Conservation (phyloP, 2,797 vertebrate species). For the Pitangus sulphuratus region DNA sequence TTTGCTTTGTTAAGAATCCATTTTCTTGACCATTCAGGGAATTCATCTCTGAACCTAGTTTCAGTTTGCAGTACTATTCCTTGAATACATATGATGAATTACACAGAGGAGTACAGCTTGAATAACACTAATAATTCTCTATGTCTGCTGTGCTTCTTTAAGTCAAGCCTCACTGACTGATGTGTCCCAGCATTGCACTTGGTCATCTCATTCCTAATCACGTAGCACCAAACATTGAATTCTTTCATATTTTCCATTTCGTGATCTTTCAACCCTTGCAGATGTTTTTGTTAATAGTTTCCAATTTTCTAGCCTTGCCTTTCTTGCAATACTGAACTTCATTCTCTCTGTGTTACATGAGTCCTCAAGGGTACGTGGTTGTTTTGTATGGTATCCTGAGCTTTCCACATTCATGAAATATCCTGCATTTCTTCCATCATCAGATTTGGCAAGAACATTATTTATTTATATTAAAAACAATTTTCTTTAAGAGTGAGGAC, state of each 20-base stretch:
- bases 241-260: background rate
- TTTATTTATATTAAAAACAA: background rate
- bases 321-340: background rate
- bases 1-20: background rate
- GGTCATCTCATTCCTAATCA: background rate
- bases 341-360: background rate
- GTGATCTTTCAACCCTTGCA: background rate
- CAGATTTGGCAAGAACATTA: background rate
- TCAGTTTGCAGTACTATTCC: background rate
- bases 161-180: background rate
- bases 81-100: background rate
- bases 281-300: background rate
- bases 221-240: background rate
- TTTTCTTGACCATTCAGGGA: background rate
- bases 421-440: background rate
- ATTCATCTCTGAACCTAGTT: background rate
- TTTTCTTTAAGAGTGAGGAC: background rate
- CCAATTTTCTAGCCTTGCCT: background rate
- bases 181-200: background rate
- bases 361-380: background rate
- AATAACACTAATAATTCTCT: background rate
- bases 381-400: background rate
- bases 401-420: background rate
- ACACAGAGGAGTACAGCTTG: background rate
- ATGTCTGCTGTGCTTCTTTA: background rate